Evolutionary conservation across 2,888 invertebrate genomes (phyloP).

Genomic region (Papilio gigon): DNA sequence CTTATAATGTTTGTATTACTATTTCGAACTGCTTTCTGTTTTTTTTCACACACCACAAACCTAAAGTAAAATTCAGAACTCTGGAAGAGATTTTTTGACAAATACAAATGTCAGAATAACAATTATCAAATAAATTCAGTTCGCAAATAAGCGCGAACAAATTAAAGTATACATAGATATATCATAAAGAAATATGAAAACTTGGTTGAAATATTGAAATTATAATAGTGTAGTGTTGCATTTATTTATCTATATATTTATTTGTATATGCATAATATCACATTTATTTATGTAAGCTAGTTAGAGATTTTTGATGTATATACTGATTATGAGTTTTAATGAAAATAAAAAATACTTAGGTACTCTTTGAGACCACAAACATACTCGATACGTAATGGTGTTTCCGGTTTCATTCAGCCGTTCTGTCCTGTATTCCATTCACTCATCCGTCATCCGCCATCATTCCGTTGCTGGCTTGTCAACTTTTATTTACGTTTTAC

Average conservation of each 20-base stretch:
- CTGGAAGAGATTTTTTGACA: background rate
- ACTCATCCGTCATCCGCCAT: constrained; percentile 2
- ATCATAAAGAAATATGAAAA: no score
- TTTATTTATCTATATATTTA: no score
- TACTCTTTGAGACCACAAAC: background rate
- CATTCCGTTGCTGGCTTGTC: constrained; percentile 9
- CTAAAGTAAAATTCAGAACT: background rate
- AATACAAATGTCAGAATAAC: constrained; percentile 9
- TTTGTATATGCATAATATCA: no score
- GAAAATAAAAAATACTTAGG: background rate
- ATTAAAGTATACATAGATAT: no score
- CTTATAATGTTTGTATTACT: background rate
- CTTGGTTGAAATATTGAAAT: background rate
- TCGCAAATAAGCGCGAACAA: background rate
- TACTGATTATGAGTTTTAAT: no score
- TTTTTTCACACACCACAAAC: background rate
- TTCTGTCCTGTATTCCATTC: background rate
- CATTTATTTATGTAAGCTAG: no score
- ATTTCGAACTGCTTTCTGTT: background rate
- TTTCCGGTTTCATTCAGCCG: background rate
- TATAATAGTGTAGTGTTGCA: no score
- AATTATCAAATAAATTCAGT: constrained; percentile 5
- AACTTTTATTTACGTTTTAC: constrained; percentile 24
- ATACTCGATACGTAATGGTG: background rate
- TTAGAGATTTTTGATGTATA: no score